These are phyloP conservation scores for Brachionus koreanus DNA, from an alignment of 1,140 invertebrate species.

Conservation along the genomic window DNA sequence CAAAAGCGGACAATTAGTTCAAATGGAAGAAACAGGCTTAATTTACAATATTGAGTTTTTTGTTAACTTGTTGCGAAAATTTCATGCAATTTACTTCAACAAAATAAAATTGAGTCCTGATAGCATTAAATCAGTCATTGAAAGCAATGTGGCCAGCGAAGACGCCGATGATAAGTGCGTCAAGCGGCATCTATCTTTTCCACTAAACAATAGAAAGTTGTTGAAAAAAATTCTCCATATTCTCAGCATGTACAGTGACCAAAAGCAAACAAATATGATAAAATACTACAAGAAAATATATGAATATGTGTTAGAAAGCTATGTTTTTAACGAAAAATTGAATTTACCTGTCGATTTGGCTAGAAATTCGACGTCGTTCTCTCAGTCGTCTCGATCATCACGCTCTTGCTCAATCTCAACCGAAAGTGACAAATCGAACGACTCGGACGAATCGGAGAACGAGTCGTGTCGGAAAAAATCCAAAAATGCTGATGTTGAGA, in stretches of 20 bases:
- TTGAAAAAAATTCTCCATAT: constrained; percentile 24
- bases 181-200: not conserved
- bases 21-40: not conserved
- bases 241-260: not conserved
- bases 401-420: not conserved
- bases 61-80: constrained; percentile 13
- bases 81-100: constrained; percentile 32
- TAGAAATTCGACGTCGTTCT: not conserved
- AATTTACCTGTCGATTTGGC: not conserved
- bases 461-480: not conserved
- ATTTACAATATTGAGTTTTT: constrained; percentile 22
- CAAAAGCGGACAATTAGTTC: not conserved
- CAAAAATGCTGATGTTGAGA: not conserved
- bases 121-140: not conserved
- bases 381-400: not conserved
- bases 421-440: not conserved
- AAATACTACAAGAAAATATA: constrained; percentile 33
- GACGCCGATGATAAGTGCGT: not conserved
- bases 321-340: not conserved
- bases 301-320: not conserved
- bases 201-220: constrained; percentile 2
- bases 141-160: not conserved
- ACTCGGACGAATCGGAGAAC: not conserved
- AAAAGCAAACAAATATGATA: not conserved
- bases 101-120: not conserved